These are phyloP conservation scores for Lymantria dispar DNA, from an alignment of 2,888 invertebrate genomes.

Conservation along the genomic window DNA sequence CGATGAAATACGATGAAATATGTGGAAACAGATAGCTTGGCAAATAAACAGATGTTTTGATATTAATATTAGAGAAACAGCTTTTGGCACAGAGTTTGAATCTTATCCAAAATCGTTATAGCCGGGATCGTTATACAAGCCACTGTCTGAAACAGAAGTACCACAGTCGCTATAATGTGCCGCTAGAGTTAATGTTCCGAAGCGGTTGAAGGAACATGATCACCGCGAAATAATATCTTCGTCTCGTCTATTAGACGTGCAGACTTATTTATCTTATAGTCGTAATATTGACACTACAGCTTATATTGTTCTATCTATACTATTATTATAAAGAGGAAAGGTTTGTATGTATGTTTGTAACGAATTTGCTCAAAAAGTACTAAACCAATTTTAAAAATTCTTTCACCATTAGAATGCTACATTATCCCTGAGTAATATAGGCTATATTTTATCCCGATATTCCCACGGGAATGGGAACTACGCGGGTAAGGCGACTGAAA, in stretches of 20 bases:
- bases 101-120: conserved; percentile 27
- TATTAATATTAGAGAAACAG: conserved; percentile 4
- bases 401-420: no score
- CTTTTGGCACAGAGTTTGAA: conserved; percentile 32
- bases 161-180: conserved; percentile 20
- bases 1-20: no score
- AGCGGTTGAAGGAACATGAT: conserved; percentile 14
- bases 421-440: no score
- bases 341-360: no score
- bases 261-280: background rate
- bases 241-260: conserved; percentile 1
- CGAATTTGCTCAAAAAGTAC: no score
- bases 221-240: conserved; percentile 26
- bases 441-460: no score
- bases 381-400: no score
- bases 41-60: background rate
- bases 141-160: conserved; percentile 29
- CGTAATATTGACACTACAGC: background rate
- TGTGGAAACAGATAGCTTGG: no score
- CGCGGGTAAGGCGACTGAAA: no score
- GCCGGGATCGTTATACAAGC: conserved; percentile 37
- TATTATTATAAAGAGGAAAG: no score
- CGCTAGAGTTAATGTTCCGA: conserved; percentile 33
- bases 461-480: no score
- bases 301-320: background rate